Percentiles rank a stretch among this genome's conserved stretches.
These are phyloP conservation scores for Andrena minutula DNA, from an alignment of 2,888 invertebrate species.

Conservation along the genomic window DNA sequence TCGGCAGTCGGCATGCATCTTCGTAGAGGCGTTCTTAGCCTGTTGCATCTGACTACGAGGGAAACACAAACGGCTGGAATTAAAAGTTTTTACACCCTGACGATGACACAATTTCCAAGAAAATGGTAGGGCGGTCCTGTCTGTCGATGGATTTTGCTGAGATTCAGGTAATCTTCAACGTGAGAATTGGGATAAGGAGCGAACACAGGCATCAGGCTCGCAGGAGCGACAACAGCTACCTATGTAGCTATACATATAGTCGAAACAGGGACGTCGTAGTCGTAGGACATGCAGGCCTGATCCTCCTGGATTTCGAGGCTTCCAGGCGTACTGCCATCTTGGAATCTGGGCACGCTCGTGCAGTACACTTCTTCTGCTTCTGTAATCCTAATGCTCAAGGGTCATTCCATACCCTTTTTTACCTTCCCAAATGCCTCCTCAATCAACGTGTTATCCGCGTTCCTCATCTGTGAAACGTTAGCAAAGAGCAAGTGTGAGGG, in stretches of 20 bases:
- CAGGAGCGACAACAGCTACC: constrained; percentile 65
- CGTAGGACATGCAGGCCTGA: constrained; percentile 76
- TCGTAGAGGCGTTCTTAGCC: constrained; percentile 60
- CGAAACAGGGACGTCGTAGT: background rate
- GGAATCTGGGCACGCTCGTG: constrained; percentile 35
- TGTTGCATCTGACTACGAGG: constrained; percentile 68
- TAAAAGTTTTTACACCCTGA: constrained; percentile 21
- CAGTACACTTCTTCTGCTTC: constrained; percentile 62
- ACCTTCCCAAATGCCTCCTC: constrained; percentile 62
- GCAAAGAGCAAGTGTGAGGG: background rate
- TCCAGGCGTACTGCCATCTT: constrained; percentile 57
- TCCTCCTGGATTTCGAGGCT: constrained; percentile 76
- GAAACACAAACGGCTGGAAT: constrained; percentile 28
- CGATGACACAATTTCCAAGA: constrained; percentile 25
- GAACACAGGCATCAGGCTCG: constrained; percentile 76
- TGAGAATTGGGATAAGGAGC: constrained; percentile 78
- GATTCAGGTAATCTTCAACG: constrained; percentile 55
- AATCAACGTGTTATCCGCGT: constrained; percentile 8
- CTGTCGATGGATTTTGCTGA: constrained; percentile 23
- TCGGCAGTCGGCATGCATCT: constrained; percentile 29
- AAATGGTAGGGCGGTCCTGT: constrained; percentile 21
- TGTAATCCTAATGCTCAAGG: constrained; percentile 83
- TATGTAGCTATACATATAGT: background rate
- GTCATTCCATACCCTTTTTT: constrained; percentile 83
- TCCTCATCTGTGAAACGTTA: background rate